Evolutionary conservation across 23 tunicate species (phyloP).

Genomic region (Botrylloides violaceus): DNA sequence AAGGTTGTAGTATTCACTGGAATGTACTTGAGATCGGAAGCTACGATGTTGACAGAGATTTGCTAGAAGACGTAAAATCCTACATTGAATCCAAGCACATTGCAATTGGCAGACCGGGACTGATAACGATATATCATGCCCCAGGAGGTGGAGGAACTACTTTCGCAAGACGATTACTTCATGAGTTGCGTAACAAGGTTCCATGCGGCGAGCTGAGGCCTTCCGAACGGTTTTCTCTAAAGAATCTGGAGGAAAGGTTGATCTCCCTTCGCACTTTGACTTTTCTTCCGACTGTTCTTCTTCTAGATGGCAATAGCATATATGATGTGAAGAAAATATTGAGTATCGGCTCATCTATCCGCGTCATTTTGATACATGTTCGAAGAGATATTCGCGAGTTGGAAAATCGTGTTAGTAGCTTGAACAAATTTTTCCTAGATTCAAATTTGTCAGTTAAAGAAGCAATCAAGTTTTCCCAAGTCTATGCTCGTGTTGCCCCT

Average conservation of each 20-base stretch:
- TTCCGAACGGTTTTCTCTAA: background rate
- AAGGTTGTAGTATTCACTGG: conserved; percentile 6
- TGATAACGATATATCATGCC: conserved; percentile 23
- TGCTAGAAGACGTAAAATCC: background rate
- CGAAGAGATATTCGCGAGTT: background rate
- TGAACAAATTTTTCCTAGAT: background rate
- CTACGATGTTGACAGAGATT: conserved; percentile 27
- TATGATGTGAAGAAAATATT: conserved; percentile 1
- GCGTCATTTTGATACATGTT: background rate
- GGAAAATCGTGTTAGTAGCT: background rate
- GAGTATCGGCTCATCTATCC: background rate
- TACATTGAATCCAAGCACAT: conserved; percentile 12
- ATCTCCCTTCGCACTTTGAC: conserved; percentile 15
- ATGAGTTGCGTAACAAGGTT: conserved; percentile 27
- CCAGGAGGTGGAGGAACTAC: conserved; percentile 70
- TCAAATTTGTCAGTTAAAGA: background rate
- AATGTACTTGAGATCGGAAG: conserved; percentile 27
- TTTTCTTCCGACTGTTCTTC: conserved; percentile 25
- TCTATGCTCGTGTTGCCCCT: background rate
- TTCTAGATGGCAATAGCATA: conserved; percentile 30
- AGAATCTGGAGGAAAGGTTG: conserved; percentile 17
- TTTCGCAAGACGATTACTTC: conserved; percentile 41
- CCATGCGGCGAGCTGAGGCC: conserved; percentile 39
- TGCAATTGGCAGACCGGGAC: conserved; percentile 2
- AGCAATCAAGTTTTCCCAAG: background rate